Evolutionary conservation across 2,113 vertebrate genomes (phyloP).

Genomic region (Cebus imitator): DNA sequence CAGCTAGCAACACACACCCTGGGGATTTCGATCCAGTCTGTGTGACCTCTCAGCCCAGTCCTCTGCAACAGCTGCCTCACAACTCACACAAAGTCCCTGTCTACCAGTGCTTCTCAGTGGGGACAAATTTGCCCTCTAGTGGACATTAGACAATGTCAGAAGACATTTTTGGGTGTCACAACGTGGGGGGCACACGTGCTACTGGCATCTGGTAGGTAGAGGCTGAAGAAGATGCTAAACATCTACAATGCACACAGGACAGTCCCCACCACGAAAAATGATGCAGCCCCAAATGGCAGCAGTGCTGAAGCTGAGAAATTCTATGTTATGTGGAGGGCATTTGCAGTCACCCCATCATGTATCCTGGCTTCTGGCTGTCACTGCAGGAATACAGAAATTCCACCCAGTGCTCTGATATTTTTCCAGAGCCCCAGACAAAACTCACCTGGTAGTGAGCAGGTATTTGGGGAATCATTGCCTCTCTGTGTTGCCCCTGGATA

Average conservation of each 20-base stretch:
- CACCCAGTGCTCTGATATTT: neutral
- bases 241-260: neutral
- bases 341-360: fast-evolving
- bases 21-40: neutral
- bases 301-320: neutral
- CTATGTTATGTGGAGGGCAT: fast-evolving
- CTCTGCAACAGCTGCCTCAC: neutral
- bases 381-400: neutral
- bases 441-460: neutral
- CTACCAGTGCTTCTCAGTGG: neutral
- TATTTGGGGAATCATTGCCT: neutral
- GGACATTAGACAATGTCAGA: neutral
- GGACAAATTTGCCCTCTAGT: neutral
- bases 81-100: neutral
- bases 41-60: neutral
- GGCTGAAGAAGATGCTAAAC: neutral
- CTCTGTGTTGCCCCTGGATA: constrained; percentile 36
- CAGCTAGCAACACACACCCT: neutral
- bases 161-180: neutral
- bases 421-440: neutral
- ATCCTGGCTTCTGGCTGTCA: neutral
- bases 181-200: fast-evolving
- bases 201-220: neutral
- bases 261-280: neutral
- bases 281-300: neutral